Evolutionary conservation across 2,797 vertebrate species (phyloP).

Genomic region (Esox lucius): DNA sequence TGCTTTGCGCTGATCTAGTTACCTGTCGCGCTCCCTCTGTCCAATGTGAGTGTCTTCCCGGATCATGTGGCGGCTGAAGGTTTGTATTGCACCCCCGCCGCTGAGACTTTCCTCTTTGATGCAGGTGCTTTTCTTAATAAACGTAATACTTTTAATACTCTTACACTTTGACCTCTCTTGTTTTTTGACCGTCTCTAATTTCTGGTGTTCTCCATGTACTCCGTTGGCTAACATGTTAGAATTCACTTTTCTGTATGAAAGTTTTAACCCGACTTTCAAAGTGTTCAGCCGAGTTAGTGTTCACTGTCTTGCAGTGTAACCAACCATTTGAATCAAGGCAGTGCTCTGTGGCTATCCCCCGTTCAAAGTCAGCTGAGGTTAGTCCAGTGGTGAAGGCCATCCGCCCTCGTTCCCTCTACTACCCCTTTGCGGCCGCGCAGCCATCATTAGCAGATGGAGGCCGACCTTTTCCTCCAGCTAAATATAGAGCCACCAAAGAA

Average conservation of each 20-base stretch:
- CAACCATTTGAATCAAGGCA: not conserved
- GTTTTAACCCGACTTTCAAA: too few species aligned
- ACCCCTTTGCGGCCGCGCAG: conserved; percentile 48
- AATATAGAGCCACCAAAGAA: conserved; percentile 73
- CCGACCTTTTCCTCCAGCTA: conserved; percentile 75
- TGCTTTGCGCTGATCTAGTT: not conserved
- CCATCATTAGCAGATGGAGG: conserved; percentile 65
- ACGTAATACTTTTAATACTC: conserved; percentile 8
- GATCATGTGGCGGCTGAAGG: conserved; percentile 32
- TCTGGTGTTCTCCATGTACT: conserved; percentile 3
- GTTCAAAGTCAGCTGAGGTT: not conserved
- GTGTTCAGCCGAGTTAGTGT: not conserved
- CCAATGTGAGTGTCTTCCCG: conserved; percentile 25
- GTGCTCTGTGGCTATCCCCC: not conserved
- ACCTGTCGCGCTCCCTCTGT: not conserved
- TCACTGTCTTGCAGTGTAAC: not conserved
- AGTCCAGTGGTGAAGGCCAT: not conserved
- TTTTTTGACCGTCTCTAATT: not conserved
- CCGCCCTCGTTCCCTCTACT: not conserved
- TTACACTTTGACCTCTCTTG: too few species aligned
- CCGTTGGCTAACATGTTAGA: conserved; percentile 29
- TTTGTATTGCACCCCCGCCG: conserved; percentile 21
- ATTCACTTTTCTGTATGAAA: not conserved
- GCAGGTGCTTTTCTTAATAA: conserved; percentile 13
- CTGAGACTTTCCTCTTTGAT: conserved; percentile 28